Conservation (phyloP, 2,113 vertebrate species). For the Eubucco bourcierii region DNA sequence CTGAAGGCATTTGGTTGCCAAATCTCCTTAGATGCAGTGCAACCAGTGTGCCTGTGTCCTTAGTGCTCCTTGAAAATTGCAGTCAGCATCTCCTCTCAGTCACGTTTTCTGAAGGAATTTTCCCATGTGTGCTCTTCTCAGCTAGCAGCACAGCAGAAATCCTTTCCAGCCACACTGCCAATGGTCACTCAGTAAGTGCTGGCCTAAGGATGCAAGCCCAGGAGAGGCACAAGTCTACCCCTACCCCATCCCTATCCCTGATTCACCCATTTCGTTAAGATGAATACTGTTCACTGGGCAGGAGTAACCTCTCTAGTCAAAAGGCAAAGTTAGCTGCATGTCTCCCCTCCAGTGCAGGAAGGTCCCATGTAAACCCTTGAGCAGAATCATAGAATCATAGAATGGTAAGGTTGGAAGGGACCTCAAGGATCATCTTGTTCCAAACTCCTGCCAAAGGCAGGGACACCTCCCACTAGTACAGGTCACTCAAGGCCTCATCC, state of each 20-base stretch:
- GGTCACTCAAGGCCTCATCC: too few relatives aligned
- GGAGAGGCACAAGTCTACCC: neutral
- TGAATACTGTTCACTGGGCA: neutral
- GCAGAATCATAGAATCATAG: too few relatives aligned
- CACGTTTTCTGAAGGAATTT: neutral
- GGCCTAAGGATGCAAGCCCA: neutral
- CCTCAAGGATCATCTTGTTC: too few relatives aligned
- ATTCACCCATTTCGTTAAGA: neutral
- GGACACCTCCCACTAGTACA: too few relatives aligned
- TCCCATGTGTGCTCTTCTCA: neutral
- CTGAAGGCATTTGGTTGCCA: neutral
- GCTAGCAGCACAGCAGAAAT: neutral
- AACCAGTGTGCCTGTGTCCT: neutral
- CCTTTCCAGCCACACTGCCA: neutral
- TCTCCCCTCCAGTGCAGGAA: rapidly evolving
- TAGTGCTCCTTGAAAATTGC: neutral
- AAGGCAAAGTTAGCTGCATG: neutral
- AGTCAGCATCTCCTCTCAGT: neutral
- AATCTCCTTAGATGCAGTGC: neutral
- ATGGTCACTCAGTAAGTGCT: neutral
- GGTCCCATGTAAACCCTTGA: neutral
- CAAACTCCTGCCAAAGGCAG: too few relatives aligned
- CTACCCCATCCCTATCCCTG: neutral
- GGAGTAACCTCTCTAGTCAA: neutral
- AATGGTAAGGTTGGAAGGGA: too few relatives aligned